Evolutionary conservation across 2,113 vertebrate genomes (phyloP).

Genomic region (Pangasianodon gigas): DNA sequence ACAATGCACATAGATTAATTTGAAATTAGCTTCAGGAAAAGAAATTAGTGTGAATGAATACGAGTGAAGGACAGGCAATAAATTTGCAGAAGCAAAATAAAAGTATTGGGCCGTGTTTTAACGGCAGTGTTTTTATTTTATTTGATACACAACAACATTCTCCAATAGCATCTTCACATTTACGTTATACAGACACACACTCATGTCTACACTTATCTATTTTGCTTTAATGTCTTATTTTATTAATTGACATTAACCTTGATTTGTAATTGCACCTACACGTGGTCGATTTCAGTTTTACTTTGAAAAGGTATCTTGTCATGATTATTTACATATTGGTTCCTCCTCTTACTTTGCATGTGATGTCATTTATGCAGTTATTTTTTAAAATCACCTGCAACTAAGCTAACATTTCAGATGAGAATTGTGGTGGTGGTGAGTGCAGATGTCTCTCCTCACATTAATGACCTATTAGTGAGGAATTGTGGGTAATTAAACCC

Average conservation of each 20-base stretch:
- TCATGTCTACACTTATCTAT: neutral
- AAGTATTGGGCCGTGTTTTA: neutral
- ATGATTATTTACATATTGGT: neutral
- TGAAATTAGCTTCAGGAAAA: neutral
- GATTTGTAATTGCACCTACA: neutral
- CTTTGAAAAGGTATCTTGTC: neutral
- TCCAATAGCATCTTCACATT: neutral
- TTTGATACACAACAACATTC: no score
- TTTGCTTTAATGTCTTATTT: neutral
- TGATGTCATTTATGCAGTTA: neutral
- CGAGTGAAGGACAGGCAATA: neutral
- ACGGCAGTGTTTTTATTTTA: neutral
- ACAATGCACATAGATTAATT: neutral
- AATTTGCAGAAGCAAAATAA: neutral
- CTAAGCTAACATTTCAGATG: neutral
- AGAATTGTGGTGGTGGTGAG: neutral
- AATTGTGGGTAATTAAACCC: neutral
- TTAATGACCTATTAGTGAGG: neutral
- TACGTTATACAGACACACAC: neutral
- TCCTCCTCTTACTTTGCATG: neutral
- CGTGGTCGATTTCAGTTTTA: neutral
- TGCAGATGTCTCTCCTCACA: neutral
- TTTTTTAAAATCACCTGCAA: neutral
- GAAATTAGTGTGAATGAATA: neutral
- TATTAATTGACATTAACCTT: neutral